Evolutionary conservation across 2,888 invertebrate species (phyloP), one percentile per base, ranked within the genome.

Genomic region (Morinoia aosen): DNA sequence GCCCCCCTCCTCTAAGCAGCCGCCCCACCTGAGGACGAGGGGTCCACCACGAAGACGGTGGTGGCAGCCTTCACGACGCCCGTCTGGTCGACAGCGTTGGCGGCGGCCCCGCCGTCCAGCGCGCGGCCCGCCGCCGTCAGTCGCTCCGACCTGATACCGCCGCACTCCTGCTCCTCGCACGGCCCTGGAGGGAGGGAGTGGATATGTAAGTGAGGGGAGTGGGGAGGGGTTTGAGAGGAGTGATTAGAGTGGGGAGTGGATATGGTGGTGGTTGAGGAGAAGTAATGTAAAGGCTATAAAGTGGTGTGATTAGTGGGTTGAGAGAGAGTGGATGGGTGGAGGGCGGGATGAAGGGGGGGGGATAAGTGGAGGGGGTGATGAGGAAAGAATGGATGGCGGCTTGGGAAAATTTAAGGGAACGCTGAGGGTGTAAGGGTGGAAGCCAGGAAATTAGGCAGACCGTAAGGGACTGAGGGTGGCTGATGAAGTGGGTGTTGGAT

Each of bases 11-110:
- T 8, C 12, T 61, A 2, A 61, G 12, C 11, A 40, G 11, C 39
- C 88, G 1, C 33, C 95, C 39, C 39, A 95, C 95, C 95, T 25
- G 91, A 88, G 25, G 88, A 58, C 25, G 88, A 58, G 25, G 96
- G 96, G 91, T 96, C 96, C 39, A 96, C 96, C 39, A 96, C 96
- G 88, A 95, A 96, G 58, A 96, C 96, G 14, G 96, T 96, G 19
- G 96, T 96, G 40, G 95, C 95, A 0, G 96, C 96, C 88, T 96
- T 95, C 58, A 96, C 96, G 56, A 95, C 48, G 8, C 95, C 96
- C n/a, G 48, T 56, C 64, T 94, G 61, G n/a, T 39, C n/a, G 33
- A 95, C 95, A 88, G 48, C 91, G 95, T 95, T 94, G 14, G 25
- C 25, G 19, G 64, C 33, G 33, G 19, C 10, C 19, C 40, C 58